Evolutionary conservation across 64 coral and sea anemone species (phyloP).

Genomic region (Actinia tenebrosa): DNA sequence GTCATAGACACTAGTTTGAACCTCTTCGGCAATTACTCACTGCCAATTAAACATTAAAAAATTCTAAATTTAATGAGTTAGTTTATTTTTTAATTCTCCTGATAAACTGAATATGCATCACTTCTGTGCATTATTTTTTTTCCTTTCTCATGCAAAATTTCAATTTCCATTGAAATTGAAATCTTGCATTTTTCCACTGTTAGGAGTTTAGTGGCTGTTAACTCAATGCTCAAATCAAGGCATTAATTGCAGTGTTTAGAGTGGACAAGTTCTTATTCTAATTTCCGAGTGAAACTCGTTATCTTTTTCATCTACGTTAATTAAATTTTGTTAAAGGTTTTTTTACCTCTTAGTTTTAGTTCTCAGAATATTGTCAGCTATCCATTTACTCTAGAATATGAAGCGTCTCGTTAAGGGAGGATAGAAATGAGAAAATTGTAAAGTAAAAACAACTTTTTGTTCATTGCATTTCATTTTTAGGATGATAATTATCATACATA

Average conservation of each 20-base stretch:
- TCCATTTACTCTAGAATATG: background rate
- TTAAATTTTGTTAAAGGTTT: background rate
- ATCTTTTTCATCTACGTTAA: background rate
- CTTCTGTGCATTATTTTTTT: background rate
- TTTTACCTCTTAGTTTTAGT: background rate
- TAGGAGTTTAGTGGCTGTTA: background rate
- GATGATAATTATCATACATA: conserved; percentile 12
- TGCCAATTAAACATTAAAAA: background rate
- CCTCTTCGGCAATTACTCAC: background rate
- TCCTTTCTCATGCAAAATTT: background rate
- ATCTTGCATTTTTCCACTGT: background rate
- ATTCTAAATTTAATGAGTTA: conserved; percentile 8
- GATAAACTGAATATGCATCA: background rate
- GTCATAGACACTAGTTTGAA: background rate
- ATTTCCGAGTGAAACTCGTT: background rate
- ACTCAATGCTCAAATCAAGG: background rate
- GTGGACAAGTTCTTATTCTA: background rate
- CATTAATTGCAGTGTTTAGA: background rate
- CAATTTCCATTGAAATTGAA: background rate
- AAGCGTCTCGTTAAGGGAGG: background rate
- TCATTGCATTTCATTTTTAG: conserved; percentile 5
- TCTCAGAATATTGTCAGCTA: no score
- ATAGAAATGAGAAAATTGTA: background rate
- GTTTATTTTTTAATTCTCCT: conserved; percentile 3
- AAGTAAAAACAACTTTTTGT: background rate